Percentiles rank a stretch among this genome's conserved stretches.
These are phyloP conservation scores for Calidris pygmaea DNA, from an alignment of 2,113 vertebrate species.

Conservation along the genomic window DNA sequence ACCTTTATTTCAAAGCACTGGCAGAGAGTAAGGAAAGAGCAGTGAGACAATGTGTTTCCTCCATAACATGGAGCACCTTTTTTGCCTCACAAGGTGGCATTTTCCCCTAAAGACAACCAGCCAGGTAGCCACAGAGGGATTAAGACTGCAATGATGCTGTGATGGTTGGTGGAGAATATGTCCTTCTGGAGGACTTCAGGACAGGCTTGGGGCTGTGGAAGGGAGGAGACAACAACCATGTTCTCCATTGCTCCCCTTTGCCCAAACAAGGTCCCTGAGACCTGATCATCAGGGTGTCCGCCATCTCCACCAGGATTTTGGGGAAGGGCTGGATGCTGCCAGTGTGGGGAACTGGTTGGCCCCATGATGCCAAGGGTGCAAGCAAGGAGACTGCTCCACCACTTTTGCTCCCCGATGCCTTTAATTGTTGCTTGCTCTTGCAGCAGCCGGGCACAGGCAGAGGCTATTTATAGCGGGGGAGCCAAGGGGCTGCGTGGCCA, in stretches of 20 bases:
- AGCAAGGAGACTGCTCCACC: fast-evolving
- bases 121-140: background rate
- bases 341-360: background rate
- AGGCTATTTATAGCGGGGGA: slow-evolving; percentile 42
- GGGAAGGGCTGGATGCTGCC: background rate
- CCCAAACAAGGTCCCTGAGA: background rate
- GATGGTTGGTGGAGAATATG: background rate
- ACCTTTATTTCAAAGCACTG: background rate
- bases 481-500: background rate
- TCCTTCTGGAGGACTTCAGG: background rate
- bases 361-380: fast-evolving
- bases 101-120: background rate
- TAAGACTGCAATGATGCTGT: background rate
- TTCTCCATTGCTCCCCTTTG: background rate
- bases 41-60: background rate
- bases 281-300: background rate
- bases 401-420: background rate
- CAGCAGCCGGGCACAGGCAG: background rate
- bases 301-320: background rate
- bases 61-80: fast-evolving
- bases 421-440: fast-evolving
- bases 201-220: background rate
- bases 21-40: background rate
- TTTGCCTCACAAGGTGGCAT: background rate
- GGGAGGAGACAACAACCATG: background rate